Conservation (phyloP, 1,140 invertebrate genomes). For the Drosophila bipectinata region DNA sequence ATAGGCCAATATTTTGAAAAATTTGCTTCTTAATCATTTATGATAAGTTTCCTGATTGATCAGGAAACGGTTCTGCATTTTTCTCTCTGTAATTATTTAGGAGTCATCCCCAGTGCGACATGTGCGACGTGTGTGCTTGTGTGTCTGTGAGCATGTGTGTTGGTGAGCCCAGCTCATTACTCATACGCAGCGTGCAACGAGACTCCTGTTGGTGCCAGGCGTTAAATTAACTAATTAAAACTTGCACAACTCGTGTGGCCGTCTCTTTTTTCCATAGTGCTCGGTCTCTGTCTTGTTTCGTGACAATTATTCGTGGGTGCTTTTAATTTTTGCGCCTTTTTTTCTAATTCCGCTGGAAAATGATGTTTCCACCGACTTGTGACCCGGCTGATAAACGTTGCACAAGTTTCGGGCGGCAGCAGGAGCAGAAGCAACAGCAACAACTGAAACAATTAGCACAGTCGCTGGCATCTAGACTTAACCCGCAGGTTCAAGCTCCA, state of each 20-base stretch:
- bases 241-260: slow-evolving; percentile 59
- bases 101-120: slow-evolving; percentile 12
- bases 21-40: too few relatives aligned
- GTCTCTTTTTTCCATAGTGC: slow-evolving; percentile 19
- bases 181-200: slow-evolving; percentile 65
- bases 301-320: slow-evolving; percentile 55
- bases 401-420: slow-evolving; percentile 35
- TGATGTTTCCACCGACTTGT: slow-evolving; percentile 33
- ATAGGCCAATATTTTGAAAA: too few relatives aligned
- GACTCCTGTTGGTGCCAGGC: slow-evolving; percentile 65
- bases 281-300: slow-evolving; percentile 16
- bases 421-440: slow-evolving; percentile 15
- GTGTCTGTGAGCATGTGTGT: slow-evolving; percentile 18
- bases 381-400: slow-evolving; percentile 57
- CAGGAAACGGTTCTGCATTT: neutral
- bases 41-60: too few relatives aligned
- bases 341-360: slow-evolving; percentile 33
- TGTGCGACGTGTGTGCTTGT: neutral
- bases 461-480: slow-evolving; percentile 45
- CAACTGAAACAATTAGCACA: slow-evolving; percentile 74
- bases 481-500: slow-evolving; percentile 19
- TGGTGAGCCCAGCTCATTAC: slow-evolving; percentile 58
- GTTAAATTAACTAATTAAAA: slow-evolving; percentile 83
- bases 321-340: slow-evolving; percentile 25
- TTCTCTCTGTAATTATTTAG: slow-evolving; percentile 26